phyloP scores from a whole-genome alignment of 2,888 invertebrate species.

The Helleia helle region DNA sequence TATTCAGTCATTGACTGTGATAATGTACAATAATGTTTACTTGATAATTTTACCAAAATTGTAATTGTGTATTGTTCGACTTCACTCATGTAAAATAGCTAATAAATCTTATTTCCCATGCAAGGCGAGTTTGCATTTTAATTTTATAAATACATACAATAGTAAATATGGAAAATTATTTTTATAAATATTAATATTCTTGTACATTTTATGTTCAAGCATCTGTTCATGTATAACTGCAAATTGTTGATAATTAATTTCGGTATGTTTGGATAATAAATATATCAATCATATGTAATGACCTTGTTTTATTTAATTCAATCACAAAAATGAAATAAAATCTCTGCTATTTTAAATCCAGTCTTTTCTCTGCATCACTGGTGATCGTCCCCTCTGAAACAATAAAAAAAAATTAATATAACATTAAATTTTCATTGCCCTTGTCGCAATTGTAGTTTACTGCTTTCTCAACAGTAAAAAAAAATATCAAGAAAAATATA shows the following conservation, averaged over 20 bases:
- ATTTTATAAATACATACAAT: not conserved
- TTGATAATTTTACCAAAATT: not conserved
- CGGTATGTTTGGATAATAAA: not conserved
- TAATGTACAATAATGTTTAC: conserved; percentile 1
- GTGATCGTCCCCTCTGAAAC: not conserved
- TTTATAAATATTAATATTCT: conserved; percentile 1
- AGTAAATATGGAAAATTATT: not conserved
- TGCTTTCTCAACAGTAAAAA: no score
- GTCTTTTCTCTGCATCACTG: not conserved
- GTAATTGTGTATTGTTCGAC: no score
- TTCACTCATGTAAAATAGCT: no score
- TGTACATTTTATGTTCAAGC: conserved; percentile 1
- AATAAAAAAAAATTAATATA: no score
- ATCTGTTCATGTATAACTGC: not conserved
- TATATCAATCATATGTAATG: not conserved
- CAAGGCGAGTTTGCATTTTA: not conserved
- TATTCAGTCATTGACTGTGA: conserved; percentile 6
- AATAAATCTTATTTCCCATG: not conserved
- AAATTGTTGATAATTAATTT: not conserved
- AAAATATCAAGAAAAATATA: no score
- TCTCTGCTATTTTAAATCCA: not conserved
- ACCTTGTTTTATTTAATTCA: not conserved
- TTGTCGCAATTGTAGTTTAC: no score
- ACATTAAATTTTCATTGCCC: no score
- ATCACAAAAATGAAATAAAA: not conserved